Conservation (phyloP, 2,113 vertebrate genomes). For the Rhinichthys klamathensis region DNA sequence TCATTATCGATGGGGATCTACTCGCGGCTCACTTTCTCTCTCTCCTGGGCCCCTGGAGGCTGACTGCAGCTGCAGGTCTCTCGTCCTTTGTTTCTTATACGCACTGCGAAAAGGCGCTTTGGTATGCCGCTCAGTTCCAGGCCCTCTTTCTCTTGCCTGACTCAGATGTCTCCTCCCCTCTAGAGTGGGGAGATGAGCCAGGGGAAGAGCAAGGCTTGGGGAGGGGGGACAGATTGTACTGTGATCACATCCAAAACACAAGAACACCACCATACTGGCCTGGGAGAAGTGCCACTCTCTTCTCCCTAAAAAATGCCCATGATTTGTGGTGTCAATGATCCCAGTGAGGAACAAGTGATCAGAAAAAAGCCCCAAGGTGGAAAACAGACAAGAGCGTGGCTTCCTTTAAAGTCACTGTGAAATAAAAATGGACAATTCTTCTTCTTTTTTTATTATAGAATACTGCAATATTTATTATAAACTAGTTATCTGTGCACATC, state of each 20-base stretch:
- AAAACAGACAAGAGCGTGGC: background rate
- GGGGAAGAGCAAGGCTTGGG: background rate
- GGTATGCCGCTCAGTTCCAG: slow-evolving; percentile 51
- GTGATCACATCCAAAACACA: slow-evolving; percentile 31
- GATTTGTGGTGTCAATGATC: slow-evolving; percentile 4
- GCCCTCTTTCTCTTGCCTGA: background rate
- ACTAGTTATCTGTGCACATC: too few relatives aligned
- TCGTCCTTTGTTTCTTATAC: slow-evolving; percentile 43
- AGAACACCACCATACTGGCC: slow-evolving; percentile 33
- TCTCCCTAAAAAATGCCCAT: background rate
- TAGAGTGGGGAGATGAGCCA: slow-evolving; percentile 29
- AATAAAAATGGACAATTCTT: too few relatives aligned
- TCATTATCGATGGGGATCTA: slow-evolving; percentile 15
- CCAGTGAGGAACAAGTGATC: background rate
- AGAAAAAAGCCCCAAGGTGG: slow-evolving; percentile 34
- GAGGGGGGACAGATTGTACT: slow-evolving; percentile 37
- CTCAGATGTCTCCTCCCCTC: background rate
- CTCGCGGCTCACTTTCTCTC: background rate
- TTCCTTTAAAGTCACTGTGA: background rate
- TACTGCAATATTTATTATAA: too few relatives aligned
- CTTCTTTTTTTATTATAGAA: too few relatives aligned
- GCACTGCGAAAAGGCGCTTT: slow-evolving; percentile 60
- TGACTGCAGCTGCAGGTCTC: slow-evolving; percentile 33
- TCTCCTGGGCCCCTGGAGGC: slow-evolving; percentile 32
- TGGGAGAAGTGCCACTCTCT: slow-evolving; percentile 12